Evolutionary conservation across 37 sponge, comb jelly and placozoan genomes (phyloP).

Genomic region (Agelas oroides): DNA sequence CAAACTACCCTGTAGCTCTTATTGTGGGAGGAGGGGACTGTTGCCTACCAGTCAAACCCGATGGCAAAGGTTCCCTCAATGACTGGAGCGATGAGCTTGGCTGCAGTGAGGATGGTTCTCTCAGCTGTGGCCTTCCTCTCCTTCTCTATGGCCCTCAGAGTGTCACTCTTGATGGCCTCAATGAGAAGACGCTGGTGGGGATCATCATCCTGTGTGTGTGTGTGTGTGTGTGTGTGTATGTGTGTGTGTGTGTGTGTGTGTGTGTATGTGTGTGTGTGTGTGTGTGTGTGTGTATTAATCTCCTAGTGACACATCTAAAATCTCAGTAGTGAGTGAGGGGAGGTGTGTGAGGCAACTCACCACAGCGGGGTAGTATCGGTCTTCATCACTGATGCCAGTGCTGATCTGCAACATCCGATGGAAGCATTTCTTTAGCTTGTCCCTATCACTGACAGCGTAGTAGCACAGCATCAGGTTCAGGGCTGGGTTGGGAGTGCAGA

Average conservation of each 20-base stretch:
- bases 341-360: slow-evolving; percentile 27
- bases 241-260: too few species aligned
- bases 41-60: slow-evolving; percentile 94
- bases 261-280: too few species aligned
- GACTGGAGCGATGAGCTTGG: slow-evolving; percentile 95
- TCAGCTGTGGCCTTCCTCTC: slow-evolving; percentile 85
- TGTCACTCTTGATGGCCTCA: slow-evolving; percentile 93
- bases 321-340: too few species aligned
- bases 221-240: neutral
- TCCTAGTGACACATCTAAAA: too few species aligned
- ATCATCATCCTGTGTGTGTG: slow-evolving; percentile 78
- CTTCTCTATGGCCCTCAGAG: slow-evolving; percentile 79
- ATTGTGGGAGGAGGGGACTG: too few species aligned
- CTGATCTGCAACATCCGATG: slow-evolving; percentile 72
- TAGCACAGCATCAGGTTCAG: slow-evolving; percentile 93
- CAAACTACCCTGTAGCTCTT: too few species aligned
- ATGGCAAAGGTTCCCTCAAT: slow-evolving; percentile 86
- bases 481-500: slow-evolving; percentile 39
- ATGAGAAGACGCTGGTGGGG: slow-evolving; percentile 84
- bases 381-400: slow-evolving; percentile 81
- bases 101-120: slow-evolving; percentile 86
- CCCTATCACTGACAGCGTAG: slow-evolving; percentile 89
- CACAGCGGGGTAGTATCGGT: slow-evolving; percentile 76
- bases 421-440: slow-evolving; percentile 93
- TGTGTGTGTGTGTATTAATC: too few species aligned